Evolutionary conservation across 2,113 vertebrate species (phyloP), one percentile per base, ranked within the genome.

Genomic region (Emydura subglobosa): DNA sequence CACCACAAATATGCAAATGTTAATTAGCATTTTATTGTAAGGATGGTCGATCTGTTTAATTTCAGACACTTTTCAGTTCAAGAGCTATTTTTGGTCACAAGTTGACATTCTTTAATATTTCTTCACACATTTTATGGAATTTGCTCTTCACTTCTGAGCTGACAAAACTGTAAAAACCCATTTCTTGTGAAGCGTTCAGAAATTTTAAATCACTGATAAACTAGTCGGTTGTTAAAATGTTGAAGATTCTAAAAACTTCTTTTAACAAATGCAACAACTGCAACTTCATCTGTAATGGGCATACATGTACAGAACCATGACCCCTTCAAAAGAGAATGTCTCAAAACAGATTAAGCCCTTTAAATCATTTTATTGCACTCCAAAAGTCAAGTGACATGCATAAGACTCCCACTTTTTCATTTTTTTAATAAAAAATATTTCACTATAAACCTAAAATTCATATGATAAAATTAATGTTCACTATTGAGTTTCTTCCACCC

Each of bases 401-500:
- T 57, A 4, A 4, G 82, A 55, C 53, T 79, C 61, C 2, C 2
- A 4, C 7, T 53, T 92, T 87, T 68, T 44, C 10, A 65, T 91
- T 93, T 82, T 82, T 42, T 82, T 42, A 72, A 34, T 72, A 29
- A 96, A 91, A 93, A 93, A 74, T 61, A 83, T n/a, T 94, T 29
- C 7, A 95, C 6, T 29, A 87, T 9, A 86, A 92, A 86, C 19
- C 39, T 68, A n/a, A 82, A 82, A 65, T 22, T 8, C 49, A 31
- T 10, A 25, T 2, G 31, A 10, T 2, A 65, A 86, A 14, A 34
- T 55, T 72, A 22, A 61, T 82, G 83, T 39, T 53, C 31, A 5
- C 50, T 79, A 13, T 5, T 86, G 74, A 31, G 51, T 90, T 87
- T 53, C 49, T 84, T 92, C 65, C 78, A 83, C 55, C 78, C 79